Conservation (phyloP, 2,113 vertebrate genomes). For the Mirounga angustirostris region DNA sequence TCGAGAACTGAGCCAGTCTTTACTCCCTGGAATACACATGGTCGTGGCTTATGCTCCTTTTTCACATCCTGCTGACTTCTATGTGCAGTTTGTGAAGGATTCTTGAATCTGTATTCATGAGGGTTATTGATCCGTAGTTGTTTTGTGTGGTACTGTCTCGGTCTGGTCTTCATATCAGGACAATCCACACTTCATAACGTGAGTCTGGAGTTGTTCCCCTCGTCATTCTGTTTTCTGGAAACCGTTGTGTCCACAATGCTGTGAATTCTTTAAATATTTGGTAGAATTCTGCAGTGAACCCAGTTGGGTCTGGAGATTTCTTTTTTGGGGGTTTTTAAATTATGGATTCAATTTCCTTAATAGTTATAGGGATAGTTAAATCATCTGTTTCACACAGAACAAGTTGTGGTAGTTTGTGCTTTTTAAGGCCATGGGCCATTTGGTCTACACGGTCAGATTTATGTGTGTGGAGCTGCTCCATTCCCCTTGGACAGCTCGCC, state of each 20-base stretch:
- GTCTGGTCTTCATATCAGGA: background rate
- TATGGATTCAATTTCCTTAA: background rate
- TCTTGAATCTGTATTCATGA: background rate
- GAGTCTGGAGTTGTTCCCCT: background rate
- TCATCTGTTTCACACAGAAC: background rate
- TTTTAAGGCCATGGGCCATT: background rate
- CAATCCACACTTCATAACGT: background rate
- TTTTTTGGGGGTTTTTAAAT: background rate
- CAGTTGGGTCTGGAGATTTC: background rate
- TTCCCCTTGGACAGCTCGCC: rapidly evolving
- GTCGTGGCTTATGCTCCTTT: background rate
- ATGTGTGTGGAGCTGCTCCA: rapidly evolving
- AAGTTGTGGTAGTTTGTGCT: background rate
- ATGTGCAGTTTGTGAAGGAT: background rate
- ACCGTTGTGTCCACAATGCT: background rate
- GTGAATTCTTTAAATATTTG: background rate
- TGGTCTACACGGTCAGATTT: background rate
- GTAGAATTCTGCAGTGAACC: background rate
- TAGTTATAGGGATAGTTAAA: background rate
- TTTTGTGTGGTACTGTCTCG: background rate
- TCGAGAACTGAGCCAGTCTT: background rate
- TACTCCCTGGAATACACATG: background rate
- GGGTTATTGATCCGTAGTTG: background rate
- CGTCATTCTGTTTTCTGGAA: background rate
- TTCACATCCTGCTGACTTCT: no score